Evolutionary conservation across 2,797 vertebrate genomes (phyloP), one percentile per base, ranked within the genome.

Genomic region (Dromococcyx pavoninus): DNA sequence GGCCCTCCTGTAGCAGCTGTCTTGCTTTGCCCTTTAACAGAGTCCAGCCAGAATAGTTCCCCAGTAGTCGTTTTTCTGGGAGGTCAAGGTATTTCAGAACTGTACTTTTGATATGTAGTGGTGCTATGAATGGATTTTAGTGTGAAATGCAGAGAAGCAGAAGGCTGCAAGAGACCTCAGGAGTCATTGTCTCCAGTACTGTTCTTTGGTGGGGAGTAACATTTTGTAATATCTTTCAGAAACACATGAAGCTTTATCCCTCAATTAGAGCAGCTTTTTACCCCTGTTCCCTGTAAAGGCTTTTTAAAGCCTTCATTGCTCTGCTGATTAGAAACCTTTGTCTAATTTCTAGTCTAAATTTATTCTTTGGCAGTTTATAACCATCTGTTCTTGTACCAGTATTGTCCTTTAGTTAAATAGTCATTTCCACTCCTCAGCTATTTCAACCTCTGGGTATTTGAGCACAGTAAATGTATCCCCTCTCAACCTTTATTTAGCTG

Each of bases 261-360:
- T 93, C 81, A 80, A 35, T 95, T 94, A 95, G 64, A 93, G 69
- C 27, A 87, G 43, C 17, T 89, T 95, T 95, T 95, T 92, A 61
- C 86, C 88, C 87, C 90, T 76, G 44, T 43, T 94, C 78, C 44
- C 67, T 61, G 25, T 94, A 91, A 93, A 91, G 67, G n/a, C 83
- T 86, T 86, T 96, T 92, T 48, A 82, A 92, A 92, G 93, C 84
- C 91, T 93, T 93, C 84, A 91, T 88, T 95, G 71, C 88, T 89
- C 64, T 92, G 61, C 56, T 94, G 85, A 95, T 95, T 92, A 93
- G 93, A 95, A 95, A 91, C 88, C 92, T 95, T 95, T 91, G 92
- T 95, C 93, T 95, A 92, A 95, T 95, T 97, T 95, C 48, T 65
- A 93, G 61, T 66, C 92, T 95, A 92, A 97, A 97, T 97, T 96